Evolutionary conservation across 2,113 vertebrate genomes (phyloP).

Genomic region (Penelope pileata): DNA sequence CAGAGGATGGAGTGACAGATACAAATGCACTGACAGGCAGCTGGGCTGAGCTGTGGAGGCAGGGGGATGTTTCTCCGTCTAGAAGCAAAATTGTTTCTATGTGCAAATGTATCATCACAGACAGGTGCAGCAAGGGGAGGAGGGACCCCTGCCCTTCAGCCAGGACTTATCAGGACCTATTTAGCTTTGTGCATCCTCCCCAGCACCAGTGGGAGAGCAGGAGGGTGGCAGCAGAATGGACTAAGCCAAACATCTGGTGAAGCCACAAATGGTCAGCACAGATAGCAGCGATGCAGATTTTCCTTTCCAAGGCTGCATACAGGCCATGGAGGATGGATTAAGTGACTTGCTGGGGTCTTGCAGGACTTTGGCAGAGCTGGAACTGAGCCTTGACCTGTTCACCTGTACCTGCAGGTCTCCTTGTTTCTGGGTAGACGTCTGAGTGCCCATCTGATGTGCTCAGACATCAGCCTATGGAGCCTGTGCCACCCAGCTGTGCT

Average conservation of each 20-base stretch:
- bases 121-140: background rate
- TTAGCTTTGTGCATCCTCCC: background rate
- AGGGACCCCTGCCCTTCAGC: background rate
- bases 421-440: background rate
- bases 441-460: background rate
- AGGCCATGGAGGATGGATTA: background rate
- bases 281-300: fast-evolving
- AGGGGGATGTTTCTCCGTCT: background rate
- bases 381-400: background rate
- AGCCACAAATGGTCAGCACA: background rate
- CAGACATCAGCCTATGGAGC: background rate
- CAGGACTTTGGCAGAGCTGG: background rate
- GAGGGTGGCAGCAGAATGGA: background rate
- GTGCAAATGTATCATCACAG: background rate
- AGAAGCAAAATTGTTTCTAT: background rate
- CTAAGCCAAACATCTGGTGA: background rate
- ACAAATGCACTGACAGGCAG: background rate
- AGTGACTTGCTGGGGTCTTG: background rate
- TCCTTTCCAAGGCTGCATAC: fast-evolving
- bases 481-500: fast-evolving
- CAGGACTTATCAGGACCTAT: background rate
- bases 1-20: background rate
- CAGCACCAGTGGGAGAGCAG: no score
- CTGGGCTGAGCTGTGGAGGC: background rate
- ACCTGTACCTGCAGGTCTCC: fast-evolving